phyloP scores from a whole-genome alignment of 2,113 vertebrate species.

The Lutjanus erythropterus region DNA sequence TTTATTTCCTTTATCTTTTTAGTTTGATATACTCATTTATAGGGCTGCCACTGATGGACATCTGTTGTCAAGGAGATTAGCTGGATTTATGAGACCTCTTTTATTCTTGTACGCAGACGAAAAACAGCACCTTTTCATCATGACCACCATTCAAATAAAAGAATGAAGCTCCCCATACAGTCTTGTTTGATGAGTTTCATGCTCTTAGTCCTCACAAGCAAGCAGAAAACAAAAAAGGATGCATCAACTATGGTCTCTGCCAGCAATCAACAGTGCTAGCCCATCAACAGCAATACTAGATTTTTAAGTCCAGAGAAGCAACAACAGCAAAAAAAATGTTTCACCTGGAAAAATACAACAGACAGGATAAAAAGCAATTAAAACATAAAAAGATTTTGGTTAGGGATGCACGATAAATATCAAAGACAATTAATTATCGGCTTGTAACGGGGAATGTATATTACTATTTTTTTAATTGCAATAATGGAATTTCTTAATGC shows the following conservation, averaged over 20 bases:
- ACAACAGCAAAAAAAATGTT: neutral
- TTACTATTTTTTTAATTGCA: no score
- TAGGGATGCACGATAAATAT: no score
- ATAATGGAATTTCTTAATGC: no score
- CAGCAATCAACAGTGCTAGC: neutral
- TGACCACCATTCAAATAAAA: neutral
- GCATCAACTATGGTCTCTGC: neutral
- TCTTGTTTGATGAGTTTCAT: neutral
- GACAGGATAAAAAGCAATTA: neutral
- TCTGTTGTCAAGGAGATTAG: constrained; percentile 5
- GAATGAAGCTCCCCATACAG: neutral
- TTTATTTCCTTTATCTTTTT: no score
- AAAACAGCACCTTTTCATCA: neutral
- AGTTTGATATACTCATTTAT: no score
- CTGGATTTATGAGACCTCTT: neutral
- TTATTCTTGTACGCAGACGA: neutral
- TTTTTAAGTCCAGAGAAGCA: neutral
- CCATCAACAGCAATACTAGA: neutral
- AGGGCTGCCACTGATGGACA: neutral
- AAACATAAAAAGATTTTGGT: neutral
- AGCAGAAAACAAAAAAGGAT: neutral
- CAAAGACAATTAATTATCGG: no score
- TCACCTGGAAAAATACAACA: neutral
- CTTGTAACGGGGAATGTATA: no score
- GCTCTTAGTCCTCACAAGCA: neutral